Base-by-base conservation (phyloP, 1,140 invertebrate genomes). In the Cecropterus lyciades region DNA sequence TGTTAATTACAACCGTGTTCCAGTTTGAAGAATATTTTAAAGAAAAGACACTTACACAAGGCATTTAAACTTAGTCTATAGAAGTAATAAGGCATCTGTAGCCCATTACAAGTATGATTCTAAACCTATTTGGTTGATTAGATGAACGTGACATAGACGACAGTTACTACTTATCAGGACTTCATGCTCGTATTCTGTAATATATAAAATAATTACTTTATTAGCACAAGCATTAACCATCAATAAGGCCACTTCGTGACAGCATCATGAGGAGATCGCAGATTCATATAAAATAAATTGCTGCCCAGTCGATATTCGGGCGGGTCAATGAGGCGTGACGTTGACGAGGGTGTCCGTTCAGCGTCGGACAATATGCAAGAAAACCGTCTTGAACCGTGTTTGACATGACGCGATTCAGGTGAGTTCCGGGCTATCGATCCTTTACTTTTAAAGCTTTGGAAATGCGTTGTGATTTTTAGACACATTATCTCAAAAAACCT, bases 211-310 rank as follows among this genome's bases (percentile, higher is more conserved):
- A 10, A 20, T 4, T 33, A 51, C 17, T 17, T 45, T 3, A 8
- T 43, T 17, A 16, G 13, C 16, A 45, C 14, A 49, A 59, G 53
- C 13, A 71, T 60, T 71, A 71, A 73, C 67, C 74, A 78, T 75
- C 77, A 82, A 82, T 81, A 83, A 70, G 69, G 68, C 79, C 79
- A 79, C 70, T 85, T 85, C 75, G 76, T 85, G 84, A 85, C 81
- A 84, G 80, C 80, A 76, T 78, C 77, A 82, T 79, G 75, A 63
- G 75, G 72, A 71, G 74, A 75, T 82, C 69, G 76, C 84, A 87
- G 87, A 87, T 87, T 89, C 87, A 87, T 89, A 89, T 84, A 85
- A 89, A 87, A 87, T 91, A 89, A 91, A 91, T 91, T 87, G 84
- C 75, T 80, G 86, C 80, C 72, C 79, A 89, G 84, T 87, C 85